Base-by-base conservation (phyloP, 2,888 invertebrate species). In the Rambutsinella grinnellia region DNA sequence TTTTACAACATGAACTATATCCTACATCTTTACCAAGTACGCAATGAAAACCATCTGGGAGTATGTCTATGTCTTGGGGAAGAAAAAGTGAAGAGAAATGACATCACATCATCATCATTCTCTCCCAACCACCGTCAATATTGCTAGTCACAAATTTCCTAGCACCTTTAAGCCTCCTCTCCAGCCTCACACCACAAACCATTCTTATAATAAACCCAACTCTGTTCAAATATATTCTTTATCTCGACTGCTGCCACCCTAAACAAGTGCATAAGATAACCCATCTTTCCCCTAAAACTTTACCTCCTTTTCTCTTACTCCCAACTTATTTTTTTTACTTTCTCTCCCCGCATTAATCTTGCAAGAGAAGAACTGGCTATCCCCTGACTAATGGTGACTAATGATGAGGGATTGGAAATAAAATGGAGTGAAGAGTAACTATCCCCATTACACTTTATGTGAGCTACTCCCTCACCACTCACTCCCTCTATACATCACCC, bases 401-500 rank as follows among this genome's bases (percentile, higher is more conserved):
- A 71, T 71, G 71, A 71, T 71, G 71, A 71, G 71, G 71, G 71
- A 71, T 71, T 58, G 71, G 65, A 71, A 71, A 71, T 71, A 71
- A 71, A 71, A 71, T 71, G 62, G 57, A 71, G 71, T 71, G 63
- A 71, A 65, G 71, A 70, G 69, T 54, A 61, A 54, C 53, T 60
- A 54, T 70, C 62, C 62, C 70, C 70, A 70, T 70, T 70, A 70
- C 70, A 62, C 56, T 70, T 61, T 61, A 61, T 70, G 56, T n/a
- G n/a, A n/a, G n/a, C n/a, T n/a, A n/a, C n/a, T n/a, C n/a, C n/a
- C n/a, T n/a, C n/a, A n/a, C n/a, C n/a, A n/a, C n/a, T n/a, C n/a
- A n/a, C n/a, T 24, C 54, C 27, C 26, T 47, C 44, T 24, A 54
- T 60, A 21, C 19, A 23, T 54, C 54, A 23, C n/a, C n/a, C n/a